Evolutionary conservation across 2,888 invertebrate genomes (phyloP).

Genomic region (Melieria omissa): DNA sequence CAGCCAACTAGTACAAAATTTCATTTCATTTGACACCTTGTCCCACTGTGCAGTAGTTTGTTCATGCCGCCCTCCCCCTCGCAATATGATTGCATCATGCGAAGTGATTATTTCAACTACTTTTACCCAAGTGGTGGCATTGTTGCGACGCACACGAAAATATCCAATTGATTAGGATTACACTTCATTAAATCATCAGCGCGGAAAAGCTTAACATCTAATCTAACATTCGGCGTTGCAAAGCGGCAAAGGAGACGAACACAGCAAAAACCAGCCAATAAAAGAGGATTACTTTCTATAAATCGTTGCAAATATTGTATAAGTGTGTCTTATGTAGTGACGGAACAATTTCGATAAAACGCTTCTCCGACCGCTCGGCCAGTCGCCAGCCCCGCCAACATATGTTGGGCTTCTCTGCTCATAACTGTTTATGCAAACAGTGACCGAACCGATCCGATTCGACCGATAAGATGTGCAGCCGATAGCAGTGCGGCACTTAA

Average conservation of each 20-base stretch:
- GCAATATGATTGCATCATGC: too few relatives aligned
- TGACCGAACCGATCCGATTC: not conserved
- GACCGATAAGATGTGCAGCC: too few relatives aligned
- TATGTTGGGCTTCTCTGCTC: slow-evolving; percentile 58
- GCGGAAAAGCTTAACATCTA: slow-evolving; percentile 29
- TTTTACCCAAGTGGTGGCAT: not conserved
- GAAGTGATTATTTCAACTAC: not conserved
- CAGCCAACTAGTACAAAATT: too few relatives aligned
- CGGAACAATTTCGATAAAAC: too few relatives aligned
- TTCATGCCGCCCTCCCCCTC: not conserved
- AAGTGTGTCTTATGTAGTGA: slow-evolving; percentile 10
- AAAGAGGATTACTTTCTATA: slow-evolving; percentile 24
- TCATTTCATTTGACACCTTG: not conserved
- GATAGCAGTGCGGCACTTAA: too few relatives aligned
- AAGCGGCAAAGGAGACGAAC: slow-evolving; percentile 46
- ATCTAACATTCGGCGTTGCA: slow-evolving; percentile 45
- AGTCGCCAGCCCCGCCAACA: slow-evolving; percentile 37
- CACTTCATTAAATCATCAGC: slow-evolving; percentile 48
- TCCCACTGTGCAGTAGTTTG: slow-evolving; percentile 13
- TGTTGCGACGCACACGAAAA: slow-evolving; percentile 21
- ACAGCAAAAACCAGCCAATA: slow-evolving; percentile 40
- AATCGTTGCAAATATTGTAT: slow-evolving; percentile 19
- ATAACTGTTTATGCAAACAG: slow-evolving; percentile 54
- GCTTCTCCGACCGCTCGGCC: too few relatives aligned
- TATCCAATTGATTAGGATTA: slow-evolving; percentile 59